Evolutionary conservation across 2,113 vertebrate species (phyloP).

Genomic region (Gnathonemus longibarbis): DNA sequence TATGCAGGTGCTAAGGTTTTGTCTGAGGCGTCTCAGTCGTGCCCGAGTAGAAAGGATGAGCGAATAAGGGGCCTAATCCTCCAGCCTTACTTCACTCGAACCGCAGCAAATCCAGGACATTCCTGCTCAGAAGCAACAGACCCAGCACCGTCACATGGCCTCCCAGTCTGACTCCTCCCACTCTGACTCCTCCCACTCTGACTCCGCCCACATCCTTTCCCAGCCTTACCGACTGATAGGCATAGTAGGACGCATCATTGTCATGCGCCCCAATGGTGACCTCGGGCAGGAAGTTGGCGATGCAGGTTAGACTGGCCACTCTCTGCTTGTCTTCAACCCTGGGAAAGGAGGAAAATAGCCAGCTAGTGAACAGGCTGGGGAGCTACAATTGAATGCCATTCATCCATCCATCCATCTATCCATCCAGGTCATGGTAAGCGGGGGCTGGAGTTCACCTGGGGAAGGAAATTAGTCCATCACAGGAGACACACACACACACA

Average conservation of each 20-base stretch:
- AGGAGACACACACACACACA: not conserved
- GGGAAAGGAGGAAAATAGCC: not conserved
- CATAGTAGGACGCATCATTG: conserved; percentile 49
- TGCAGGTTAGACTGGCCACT: conserved; percentile 49
- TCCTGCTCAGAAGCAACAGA: not conserved
- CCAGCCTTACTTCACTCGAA: not conserved
- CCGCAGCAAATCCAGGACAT: not conserved
- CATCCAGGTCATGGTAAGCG: not conserved
- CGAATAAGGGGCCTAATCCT: not conserved
- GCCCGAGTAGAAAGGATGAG: not conserved
- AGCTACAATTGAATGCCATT: not conserved
- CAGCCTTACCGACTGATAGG: conserved; percentile 40
- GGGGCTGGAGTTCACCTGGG: not conserved
- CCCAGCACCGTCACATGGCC: not conserved
- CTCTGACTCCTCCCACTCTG: too few species aligned
- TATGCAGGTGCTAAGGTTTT: not conserved
- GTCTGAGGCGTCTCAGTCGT: not conserved
- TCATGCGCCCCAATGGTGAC: conserved; percentile 72
- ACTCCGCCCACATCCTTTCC: not conserved
- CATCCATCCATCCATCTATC: not conserved
- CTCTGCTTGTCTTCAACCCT: conserved; percentile 54
- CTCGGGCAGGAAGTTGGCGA: conserved; percentile 75
- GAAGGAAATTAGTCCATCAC: not conserved
- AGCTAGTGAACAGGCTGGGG: not conserved
- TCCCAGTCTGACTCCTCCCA: not conserved